Base-by-base conservation (phyloP, 2,797 vertebrate genomes). In the Notoglanidium macrostoma region DNA sequence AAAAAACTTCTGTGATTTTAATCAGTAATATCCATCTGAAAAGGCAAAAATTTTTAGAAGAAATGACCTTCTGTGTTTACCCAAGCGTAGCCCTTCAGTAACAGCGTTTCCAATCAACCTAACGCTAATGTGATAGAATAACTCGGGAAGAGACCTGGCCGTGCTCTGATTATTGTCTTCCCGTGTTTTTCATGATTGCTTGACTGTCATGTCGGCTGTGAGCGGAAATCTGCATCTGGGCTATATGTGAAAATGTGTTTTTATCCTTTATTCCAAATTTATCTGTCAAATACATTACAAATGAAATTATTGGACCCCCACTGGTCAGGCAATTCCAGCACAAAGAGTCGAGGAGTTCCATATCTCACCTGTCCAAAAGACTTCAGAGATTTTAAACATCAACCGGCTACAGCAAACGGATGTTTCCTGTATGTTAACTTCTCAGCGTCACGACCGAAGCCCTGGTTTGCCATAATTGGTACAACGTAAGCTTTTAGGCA, bases 1-100 rank as follows among this genome's bases (percentile, higher is more conserved):
- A 49, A 49, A 7, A 49, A 46, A 82, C 17, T 29, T 63, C 23
- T 49, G 23, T 46, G 59, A 81, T 81, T 81, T 81, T 65, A 81
- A 63, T 82, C 49, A 82, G 61, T 15, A 21, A 67, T 67, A 49
- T 51, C 44, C 61, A 82, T 65, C 26, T 35, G 79, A 67, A 29
- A 49, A 67, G 26, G 17, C 12, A 80, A 49, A 0, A 65, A 49
- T 65, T 46, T 65, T 46, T 14, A 65, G 9, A 83, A 67, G 26
- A 32, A 67, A 49, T 51, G 29, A 67, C 61, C 44, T 21, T 51
- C 80, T n/a, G 3, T 67, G 59, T 63, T 26, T 44, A 81, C 61
- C 35, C 35, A 61, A n/a, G 78, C 40, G 0, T 63, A n/a, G 57
- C 26, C 63, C 21, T 6, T 83, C 26, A 11, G 44, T 65, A 83